phyloP scores from a whole-genome alignment of 2,888 invertebrate species.

The Drosophila incognita region DNA sequence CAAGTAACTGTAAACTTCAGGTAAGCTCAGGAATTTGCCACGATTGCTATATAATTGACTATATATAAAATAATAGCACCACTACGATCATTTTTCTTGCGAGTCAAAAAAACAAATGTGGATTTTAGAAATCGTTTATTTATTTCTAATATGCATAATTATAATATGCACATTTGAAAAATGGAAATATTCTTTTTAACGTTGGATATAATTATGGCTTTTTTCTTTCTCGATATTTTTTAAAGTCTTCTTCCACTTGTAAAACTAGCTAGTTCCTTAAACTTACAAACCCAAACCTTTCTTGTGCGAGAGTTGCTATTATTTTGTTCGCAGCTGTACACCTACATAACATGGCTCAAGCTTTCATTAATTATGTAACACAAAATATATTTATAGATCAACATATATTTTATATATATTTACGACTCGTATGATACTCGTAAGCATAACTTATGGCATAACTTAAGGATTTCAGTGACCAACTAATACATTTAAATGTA shows the following conservation, averaged over 20 bases:
- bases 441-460: conserved; percentile 49
- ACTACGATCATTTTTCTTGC: neutral
- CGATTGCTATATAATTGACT: conserved; percentile 12
- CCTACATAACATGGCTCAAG: neutral
- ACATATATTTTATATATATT: conserved; percentile 38
- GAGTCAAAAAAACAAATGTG: neutral
- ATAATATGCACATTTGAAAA: no score
- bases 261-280: neutral
- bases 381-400: conserved; percentile 35
- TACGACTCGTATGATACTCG: conserved; percentile 12
- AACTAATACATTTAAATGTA: conserved; percentile 26
- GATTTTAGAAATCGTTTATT: neutral
- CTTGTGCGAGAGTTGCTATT: neutral
- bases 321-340: neutral
- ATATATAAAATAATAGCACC: neutral
- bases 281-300: neutral
- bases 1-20: conserved; percentile 28
- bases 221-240: no score
- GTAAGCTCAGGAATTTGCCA: conserved; percentile 27
- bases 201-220: no score
- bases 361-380: neutral
- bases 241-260: neutral
- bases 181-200: no score
- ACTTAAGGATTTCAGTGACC: conserved; percentile 14
- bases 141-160: no score